Evolutionary conservation across 1,140 invertebrate genomes (phyloP).

Genomic region (Eufriesea mexicana): DNA sequence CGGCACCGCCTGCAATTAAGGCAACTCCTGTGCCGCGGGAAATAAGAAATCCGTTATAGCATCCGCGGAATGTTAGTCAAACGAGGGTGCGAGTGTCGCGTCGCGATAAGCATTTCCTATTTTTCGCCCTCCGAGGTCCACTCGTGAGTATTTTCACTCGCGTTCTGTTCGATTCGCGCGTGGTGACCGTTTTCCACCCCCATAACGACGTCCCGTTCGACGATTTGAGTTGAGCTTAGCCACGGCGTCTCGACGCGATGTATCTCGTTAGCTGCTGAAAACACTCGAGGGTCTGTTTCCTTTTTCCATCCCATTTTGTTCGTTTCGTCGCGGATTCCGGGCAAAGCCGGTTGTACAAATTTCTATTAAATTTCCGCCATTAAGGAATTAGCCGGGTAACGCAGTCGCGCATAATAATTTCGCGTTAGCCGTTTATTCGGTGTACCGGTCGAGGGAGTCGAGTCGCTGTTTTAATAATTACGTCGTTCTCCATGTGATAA

Average conservation of each 20-base stretch:
- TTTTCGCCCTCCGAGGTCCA: no score
- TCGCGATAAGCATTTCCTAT: no score
- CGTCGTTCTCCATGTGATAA: slow-evolving; percentile 11
- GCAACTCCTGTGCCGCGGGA: no score
- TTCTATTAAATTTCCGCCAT: slow-evolving; percentile 52
- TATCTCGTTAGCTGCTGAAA: slow-evolving; percentile 17
- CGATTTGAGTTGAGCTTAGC: neutral
- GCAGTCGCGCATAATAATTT: slow-evolving; percentile 28
- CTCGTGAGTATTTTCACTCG: neutral
- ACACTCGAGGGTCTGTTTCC: neutral
- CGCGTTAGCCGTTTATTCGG: slow-evolving; percentile 43
- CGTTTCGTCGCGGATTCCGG: neutral
- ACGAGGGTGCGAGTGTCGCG: no score
- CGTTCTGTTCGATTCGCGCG: neutral
- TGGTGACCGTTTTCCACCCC: neutral
- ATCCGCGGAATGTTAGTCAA: no score
- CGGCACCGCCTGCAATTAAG: neutral
- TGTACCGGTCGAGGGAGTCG: neutral
- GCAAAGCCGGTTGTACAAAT: slow-evolving; percentile 17
- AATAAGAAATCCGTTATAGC: slow-evolving; percentile 3
- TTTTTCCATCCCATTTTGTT: neutral
- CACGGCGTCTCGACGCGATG: neutral
- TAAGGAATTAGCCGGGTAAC: slow-evolving; percentile 39
- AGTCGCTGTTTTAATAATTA: slow-evolving; percentile 37
- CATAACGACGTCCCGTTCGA: neutral